Evolutionary conservation across 2,797 vertebrate species (phyloP).

Genomic region (Rachycentron canadum): DNA sequence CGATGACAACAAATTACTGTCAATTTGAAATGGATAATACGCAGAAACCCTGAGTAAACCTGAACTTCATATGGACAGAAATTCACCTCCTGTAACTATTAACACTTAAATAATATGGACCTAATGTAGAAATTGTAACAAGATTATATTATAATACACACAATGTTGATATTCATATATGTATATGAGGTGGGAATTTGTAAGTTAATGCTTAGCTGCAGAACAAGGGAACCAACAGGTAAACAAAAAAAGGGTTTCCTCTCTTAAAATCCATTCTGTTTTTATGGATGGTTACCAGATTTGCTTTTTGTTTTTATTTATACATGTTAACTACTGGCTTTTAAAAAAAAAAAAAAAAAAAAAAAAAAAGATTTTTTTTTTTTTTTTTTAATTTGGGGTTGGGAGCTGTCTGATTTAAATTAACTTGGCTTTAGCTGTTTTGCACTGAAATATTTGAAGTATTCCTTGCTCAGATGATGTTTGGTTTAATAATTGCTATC

Average conservation of each 20-base stretch:
- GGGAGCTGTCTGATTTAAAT: slow-evolving; percentile 58
- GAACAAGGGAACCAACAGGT: slow-evolving; percentile 45
- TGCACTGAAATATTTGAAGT: slow-evolving; percentile 78
- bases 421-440: slow-evolving; percentile 81
- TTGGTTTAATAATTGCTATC: slow-evolving; percentile 60
- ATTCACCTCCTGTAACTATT: slow-evolving; percentile 43
- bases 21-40: slow-evolving; percentile 14
- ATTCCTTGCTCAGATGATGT: slow-evolving; percentile 62
- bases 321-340: slow-evolving; percentile 69
- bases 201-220: slow-evolving; percentile 65
- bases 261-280: slow-evolving; percentile 46
- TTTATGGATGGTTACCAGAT: slow-evolving; percentile 44
- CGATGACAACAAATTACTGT: slow-evolving; percentile 1
- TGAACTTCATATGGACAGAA: slow-evolving; percentile 29
- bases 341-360: slow-evolving; percentile 32
- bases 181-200: slow-evolving; percentile 64
- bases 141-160: slow-evolving; percentile 54
- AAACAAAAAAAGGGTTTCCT: slow-evolving; percentile 37
- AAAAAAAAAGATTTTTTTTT: not conserved
- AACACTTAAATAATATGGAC: slow-evolving; percentile 56
- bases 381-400: slow-evolving; percentile 56
- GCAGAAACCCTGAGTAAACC: slow-evolving; percentile 54
- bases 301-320: slow-evolving; percentile 58
- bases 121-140: slow-evolving; percentile 65
- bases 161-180: slow-evolving; percentile 69